These are phyloP conservation scores for Phodopus roborovskii DNA, from an alignment of 2,113 vertebrate genomes.

Conservation along the genomic window DNA sequence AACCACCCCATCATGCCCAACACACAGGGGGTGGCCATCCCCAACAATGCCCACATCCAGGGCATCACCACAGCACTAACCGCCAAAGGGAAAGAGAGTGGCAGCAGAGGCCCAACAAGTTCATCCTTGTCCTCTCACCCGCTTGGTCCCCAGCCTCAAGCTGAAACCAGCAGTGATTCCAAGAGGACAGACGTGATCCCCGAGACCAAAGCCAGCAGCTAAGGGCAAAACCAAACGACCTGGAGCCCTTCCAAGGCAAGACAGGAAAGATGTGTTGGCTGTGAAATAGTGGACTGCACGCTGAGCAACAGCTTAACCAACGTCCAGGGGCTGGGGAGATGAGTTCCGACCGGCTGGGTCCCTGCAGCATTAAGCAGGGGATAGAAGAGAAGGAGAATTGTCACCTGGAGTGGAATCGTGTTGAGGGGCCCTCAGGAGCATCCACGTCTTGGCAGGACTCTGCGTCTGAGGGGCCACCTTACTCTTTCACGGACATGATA, in stretches of 20 bases:
- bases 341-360: conserved; percentile 86
- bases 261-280: conserved; percentile 73
- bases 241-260: conserved; percentile 13
- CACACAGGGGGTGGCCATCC: conserved; percentile 93
- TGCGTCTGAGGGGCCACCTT: conserved; percentile 91
- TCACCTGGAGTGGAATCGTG: conserved; percentile 63
- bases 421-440: conserved; percentile 71
- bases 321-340: conserved; percentile 95
- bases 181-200: conserved; percentile 41
- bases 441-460: conserved; percentile 81
- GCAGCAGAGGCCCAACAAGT: conserved; percentile 93
- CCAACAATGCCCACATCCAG: conserved; percentile 90
- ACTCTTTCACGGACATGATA: conserved; percentile 99
- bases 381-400: conserved; percentile 88
- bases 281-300: conserved; percentile 80
- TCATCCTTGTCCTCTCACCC: conserved; percentile 89
- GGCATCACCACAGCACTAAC: conserved; percentile 93
- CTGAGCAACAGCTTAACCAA: conserved; percentile 94
- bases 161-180: conserved; percentile 61
- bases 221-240: conserved; percentile 47
- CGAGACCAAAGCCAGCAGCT: conserved; percentile 65
- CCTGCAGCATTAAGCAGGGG: conserved; percentile 84
- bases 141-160: not conserved
- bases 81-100: conserved; percentile 93
- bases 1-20: conserved; percentile 93